Percentiles rank a stretch among this genome's conserved stretches.
These are phyloP conservation scores for Yponomeuta cagnagella DNA, from an alignment of 2,888 invertebrate species.

Conservation along the genomic window DNA sequence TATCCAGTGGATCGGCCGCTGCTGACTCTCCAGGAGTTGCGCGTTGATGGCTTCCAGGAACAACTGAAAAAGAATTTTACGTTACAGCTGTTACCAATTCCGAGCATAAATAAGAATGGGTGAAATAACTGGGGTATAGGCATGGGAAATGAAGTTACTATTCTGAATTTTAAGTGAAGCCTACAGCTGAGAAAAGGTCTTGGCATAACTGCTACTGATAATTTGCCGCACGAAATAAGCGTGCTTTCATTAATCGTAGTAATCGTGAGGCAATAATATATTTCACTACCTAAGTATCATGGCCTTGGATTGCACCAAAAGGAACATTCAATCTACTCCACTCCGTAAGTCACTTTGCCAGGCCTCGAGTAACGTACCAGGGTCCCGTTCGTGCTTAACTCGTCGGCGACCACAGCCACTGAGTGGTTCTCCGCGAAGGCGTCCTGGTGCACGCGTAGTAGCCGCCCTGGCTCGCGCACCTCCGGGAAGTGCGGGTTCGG, in stretches of 20 bases:
- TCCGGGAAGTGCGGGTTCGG: conserved; percentile 86
- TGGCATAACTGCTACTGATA: too few species aligned
- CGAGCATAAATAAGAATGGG: neutral
- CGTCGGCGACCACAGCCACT: conserved; percentile 81
- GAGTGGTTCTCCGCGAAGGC: conserved; percentile 71
- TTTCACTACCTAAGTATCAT: too few species aligned
- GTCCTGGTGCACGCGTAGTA: conserved; percentile 77
- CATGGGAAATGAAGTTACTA: too few species aligned
- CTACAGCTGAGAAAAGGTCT: too few species aligned
- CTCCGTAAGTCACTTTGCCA: neutral
- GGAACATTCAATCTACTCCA: neutral
- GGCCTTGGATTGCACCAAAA: too few species aligned
- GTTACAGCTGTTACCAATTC: neutral
- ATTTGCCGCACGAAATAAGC: too few species aligned
- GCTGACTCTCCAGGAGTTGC: conserved; percentile 73
- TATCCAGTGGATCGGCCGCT: conserved; percentile 78
- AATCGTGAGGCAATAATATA: too few species aligned
- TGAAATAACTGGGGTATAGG: too few species aligned
- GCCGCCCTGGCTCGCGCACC: conserved; percentile 77
- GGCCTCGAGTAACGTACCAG: conserved; percentile 33
- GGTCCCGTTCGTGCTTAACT: conserved; percentile 67
- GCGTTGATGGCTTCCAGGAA: conserved; percentile 79
- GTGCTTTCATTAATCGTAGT: too few species aligned
- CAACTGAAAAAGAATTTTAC: conserved; percentile 49
- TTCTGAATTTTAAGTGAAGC: too few species aligned